Evolutionary conservation across 2,797 vertebrate species (phyloP), one percentile per base, ranked within the genome.

Genomic region (Tangara arthus): DNA sequence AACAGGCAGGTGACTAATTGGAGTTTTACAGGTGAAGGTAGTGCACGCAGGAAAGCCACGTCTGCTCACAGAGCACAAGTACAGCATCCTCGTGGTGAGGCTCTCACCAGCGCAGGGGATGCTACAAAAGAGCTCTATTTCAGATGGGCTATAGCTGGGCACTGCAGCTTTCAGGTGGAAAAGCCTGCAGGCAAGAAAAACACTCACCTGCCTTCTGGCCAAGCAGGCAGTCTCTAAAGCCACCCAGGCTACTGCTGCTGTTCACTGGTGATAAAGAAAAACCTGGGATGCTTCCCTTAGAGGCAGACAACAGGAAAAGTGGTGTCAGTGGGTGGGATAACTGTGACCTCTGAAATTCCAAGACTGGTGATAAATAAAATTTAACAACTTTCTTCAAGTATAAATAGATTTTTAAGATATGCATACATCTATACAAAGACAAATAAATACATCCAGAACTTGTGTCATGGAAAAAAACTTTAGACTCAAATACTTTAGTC

Each of bases 31-130:
- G n/a, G 26, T 70, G 35, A 47, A 61, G 34, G 37, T 15, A 47
- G 39, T 7, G 10, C 2, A 23, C 50, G 82, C 50, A 77, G 78
- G 50, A 77, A 68, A 72, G 19, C 5, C 56, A 8, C 1, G 20
- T 47, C 28, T 66, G 28, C 53, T 87, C 41, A 20, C 28, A 53
- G 41, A 73, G 30, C 20, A 21, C 28, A 50, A 10, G 19, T 14
- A 11, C 8, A 5, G 30, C n/a, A 6, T 34, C 49, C 39, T 34
- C 0, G 0, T 34, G 66, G 42, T 11, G 49, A 65, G 52, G 21
- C 39, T 28, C 24, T 50, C 47, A 12, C 8, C 50, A 28, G 27
- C 5, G 20, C 14, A 66, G 27, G 12, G 32, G 66, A 57, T 35
- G 18, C 8, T 44, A 39, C 1, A 1, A 21, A 73, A 78, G 20